A percentile compares a stretch with the other conserved stretches of the same genome.
phyloP scores from a whole-genome alignment of 2,113 vertebrate genomes.

The Tragelaphus buxtoni region DNA sequence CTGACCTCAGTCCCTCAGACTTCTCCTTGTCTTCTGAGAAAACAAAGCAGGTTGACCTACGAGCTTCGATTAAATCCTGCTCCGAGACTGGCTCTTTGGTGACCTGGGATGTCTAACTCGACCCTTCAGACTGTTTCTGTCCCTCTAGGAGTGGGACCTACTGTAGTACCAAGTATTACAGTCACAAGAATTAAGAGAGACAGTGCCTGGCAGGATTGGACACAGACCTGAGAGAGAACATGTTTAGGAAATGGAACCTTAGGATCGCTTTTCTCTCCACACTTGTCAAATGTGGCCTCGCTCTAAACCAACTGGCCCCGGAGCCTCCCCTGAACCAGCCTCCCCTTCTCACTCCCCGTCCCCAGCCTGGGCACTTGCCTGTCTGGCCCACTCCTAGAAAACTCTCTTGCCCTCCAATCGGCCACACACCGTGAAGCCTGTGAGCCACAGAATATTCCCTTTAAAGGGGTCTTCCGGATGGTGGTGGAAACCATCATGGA shows the following conservation, averaged over 20 bases:
- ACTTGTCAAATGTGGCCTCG: background rate
- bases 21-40: background rate
- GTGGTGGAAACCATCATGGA: background rate
- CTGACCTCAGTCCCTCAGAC: background rate
- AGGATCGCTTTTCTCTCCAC: rapidly evolving
- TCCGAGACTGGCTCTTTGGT: rapidly evolving
- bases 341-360: background rate
- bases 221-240: rapidly evolving
- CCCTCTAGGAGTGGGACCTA: background rate
- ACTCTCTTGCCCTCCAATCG: background rate
- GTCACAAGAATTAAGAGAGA: background rate
- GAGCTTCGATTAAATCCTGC: background rate
- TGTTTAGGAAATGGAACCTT: too few relatives aligned
- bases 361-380: rapidly evolving
- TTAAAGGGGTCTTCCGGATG: background rate
- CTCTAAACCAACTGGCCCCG: too few relatives aligned
- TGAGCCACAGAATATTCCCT: rapidly evolving
- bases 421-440: rapidly evolving
- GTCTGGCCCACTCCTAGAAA: too few relatives aligned
- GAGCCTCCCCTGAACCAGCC: background rate
- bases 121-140: background rate
- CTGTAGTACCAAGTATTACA: rapidly evolving
- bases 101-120: background rate
- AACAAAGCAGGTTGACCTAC: background rate
- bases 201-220: rapidly evolving